Base-by-base conservation (phyloP, 2,113 vertebrate species). In the Trematocara variabile region DNA sequence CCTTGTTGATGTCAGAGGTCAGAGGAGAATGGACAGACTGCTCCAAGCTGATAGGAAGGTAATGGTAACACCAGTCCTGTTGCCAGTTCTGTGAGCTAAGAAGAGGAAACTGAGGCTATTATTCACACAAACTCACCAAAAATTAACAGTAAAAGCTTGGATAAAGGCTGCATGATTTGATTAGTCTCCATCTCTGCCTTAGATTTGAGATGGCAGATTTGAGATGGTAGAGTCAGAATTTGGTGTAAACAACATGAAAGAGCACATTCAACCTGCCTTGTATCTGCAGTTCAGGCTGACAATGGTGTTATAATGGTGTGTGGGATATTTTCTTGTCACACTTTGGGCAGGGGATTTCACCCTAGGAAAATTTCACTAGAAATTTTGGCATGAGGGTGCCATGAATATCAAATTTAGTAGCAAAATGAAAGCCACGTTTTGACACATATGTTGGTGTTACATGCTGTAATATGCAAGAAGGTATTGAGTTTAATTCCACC, bases 341-440 rank as follows among this genome's bases (percentile, higher is more conserved):
- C 37, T 44, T 22, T 1, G 20, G 7, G 0, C 0, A 0, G 1
- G 16, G 16, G 5, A 10, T n/a, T 58, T 58, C 28, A 58, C 28
- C 28, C 16, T n/a, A 60, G 56, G 8, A 34, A 63, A 34, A 1
- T 63, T 63, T 63, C 30, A 6, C 30, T 34, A 11, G 30, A 4
- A 34, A 58, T 58, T 58, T 58, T 34, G 58, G 3, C 30, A 63
- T 0, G 9, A 34, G 8, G 5, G 30, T 34, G 30, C 16, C 30
- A 63, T 0, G 58, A 1, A 63, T n/a, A 63, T 63, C 9, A 34
- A 2, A 63, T 63, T 34, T n/a, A n/a, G 58, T 63, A 30, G 58
- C 58, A 63, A 63, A 63, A 34, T 34, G 16, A 63, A 63, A 63
- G 58, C 16, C 0, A 34, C 3, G 0, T 63, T 3, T 63, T 63